Evolutionary conservation across 2,113 vertebrate species (phyloP), one percentile per base, ranked within the genome.

Genomic region (Otus sunia): DNA sequence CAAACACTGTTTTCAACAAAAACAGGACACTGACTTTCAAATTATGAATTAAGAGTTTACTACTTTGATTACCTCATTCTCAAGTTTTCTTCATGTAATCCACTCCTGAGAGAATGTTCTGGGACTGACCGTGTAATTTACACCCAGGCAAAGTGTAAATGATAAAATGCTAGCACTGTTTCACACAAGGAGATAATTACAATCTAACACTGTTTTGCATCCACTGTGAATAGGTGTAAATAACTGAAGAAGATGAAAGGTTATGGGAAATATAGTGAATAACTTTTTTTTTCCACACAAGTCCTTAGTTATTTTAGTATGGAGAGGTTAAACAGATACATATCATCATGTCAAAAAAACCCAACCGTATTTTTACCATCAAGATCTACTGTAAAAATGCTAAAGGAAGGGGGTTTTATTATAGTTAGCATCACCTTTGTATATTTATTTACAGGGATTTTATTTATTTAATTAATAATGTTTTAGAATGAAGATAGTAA

Each of bases 171-270:
- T 49, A 58, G 36, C 47, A 39, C 18, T 80, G 34, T 45, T 92
- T 85, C 86, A 64, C 60, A 77, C 18, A 53, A 78, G 58, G 80
- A 92, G 66, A 45, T 91, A 94, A 97, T 87, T 69, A 89, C 73
- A 80, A 41, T 76, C 62, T 68, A 67, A 91, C 73, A 49, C 15
- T 32, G 12, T 6, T 86, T 74, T 92, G 47, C 34, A 64, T 76
- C 64, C 36, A 41, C 50, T 76, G 53, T 78, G 80, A 87, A 85
- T 16, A 91, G 45, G 37, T 82, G 74, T 53, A 94, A 92, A 92
- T 62, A 95, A 60, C 49, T 69, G 50, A 94, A 64, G 75, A 86
- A 62, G 17, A 49, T 15, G 75, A 3, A 26, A 76, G 18, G 5
- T 68, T 63, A 55, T 10, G 3, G 32, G 22, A 94, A 94, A 89